Conservation (phyloP, 92 coral and sea anemone species). For the Paramuricea clavata region DNA sequence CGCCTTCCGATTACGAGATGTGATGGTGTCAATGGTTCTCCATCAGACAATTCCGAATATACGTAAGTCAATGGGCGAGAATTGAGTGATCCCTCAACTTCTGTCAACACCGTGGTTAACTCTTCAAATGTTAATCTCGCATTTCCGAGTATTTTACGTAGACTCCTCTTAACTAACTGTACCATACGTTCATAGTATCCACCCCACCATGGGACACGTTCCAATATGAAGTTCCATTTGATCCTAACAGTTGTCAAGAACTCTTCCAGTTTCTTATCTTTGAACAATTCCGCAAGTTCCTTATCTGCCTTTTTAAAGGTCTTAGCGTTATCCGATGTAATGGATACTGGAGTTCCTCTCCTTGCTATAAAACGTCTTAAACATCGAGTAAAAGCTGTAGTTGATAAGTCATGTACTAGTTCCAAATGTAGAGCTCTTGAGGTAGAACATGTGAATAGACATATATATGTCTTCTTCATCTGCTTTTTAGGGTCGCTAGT, state of each 20-base stretch:
- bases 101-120: slow-evolving; percentile 3
- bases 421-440: slow-evolving; percentile 74
- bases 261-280: slow-evolving; percentile 2
- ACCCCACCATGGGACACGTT: slow-evolving; percentile 53
- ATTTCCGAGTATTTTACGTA: too few species aligned
- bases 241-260: slow-evolving; percentile 32
- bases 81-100: slow-evolving; percentile 43
- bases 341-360: slow-evolving; percentile 52
- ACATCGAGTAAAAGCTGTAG: slow-evolving; percentile 64
- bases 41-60: slow-evolving; percentile 24
- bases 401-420: slow-evolving; percentile 48
- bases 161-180: slow-evolving; percentile 32
- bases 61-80: slow-evolving; percentile 42
- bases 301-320: slow-evolving; percentile 69
- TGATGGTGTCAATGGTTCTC: slow-evolving; percentile 35
- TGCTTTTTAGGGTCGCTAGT: too few species aligned
- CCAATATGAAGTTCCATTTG: slow-evolving; percentile 31
- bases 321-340: slow-evolving; percentile 71
- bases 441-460: too few species aligned
- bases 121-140: slow-evolving; percentile 45
- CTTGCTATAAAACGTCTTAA: slow-evolving; percentile 65
- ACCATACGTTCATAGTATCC: slow-evolving; percentile 54
- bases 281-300: slow-evolving; percentile 11
- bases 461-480: too few species aligned
- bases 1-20: slow-evolving; percentile 51